Conservation (phyloP, 2,888 invertebrate species). For the Kuschelorhynchus macadamiae region DNA sequence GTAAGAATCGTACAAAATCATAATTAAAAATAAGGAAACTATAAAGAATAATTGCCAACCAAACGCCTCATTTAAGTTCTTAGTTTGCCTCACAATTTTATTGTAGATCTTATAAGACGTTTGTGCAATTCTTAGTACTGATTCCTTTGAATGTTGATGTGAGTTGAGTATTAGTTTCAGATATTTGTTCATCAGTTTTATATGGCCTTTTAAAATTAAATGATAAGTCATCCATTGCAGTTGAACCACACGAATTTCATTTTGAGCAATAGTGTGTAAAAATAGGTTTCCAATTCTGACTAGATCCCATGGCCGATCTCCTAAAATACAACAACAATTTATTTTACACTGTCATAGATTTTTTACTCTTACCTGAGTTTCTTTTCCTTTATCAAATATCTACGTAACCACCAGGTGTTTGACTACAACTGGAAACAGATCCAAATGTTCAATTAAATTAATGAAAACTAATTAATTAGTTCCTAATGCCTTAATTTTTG, state of each 20-base stretch:
- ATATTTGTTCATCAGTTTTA: conserved; percentile 39
- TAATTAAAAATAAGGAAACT: conserved; percentile 41
- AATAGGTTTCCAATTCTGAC: conserved; percentile 14
- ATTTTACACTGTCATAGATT: no score
- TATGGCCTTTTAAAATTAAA: conserved; percentile 35
- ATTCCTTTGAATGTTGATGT: background rate
- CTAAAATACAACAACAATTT: conserved; percentile 12
- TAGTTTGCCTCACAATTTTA: conserved; percentile 30
- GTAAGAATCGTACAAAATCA: conserved; percentile 45
- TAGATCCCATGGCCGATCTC: conserved; percentile 3
- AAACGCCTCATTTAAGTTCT: conserved; percentile 37
- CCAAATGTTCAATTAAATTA: no score
- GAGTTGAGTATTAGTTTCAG: conserved; percentile 32
- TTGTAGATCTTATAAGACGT: conserved; percentile 46
- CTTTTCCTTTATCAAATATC: no score
- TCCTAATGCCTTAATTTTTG: no score
- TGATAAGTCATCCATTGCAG: conserved; percentile 47
- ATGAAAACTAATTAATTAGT: no score
- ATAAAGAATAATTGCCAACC: conserved; percentile 46
- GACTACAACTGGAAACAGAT: no score
- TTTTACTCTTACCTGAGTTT: no score
- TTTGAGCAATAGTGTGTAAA: conserved; percentile 4
- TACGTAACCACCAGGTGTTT: no score
- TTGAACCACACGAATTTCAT: background rate
- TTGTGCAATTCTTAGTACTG: conserved; percentile 15